Base-by-base conservation (phyloP, 2,113 vertebrate genomes). In the Ellobius talpinus region DNA sequence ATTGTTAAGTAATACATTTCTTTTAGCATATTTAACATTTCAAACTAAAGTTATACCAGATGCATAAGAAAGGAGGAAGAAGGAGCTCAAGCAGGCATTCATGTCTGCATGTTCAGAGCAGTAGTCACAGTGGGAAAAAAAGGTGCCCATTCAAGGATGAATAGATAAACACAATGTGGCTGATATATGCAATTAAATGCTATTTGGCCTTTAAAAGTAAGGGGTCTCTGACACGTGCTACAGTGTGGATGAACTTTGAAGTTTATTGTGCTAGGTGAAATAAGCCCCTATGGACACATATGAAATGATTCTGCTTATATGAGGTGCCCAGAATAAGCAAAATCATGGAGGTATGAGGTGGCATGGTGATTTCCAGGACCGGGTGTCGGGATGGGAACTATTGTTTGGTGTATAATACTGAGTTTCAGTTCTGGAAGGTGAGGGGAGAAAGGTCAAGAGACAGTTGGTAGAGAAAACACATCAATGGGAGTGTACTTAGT, bases 21-120 rank as follows among this genome's bases (percentile, higher is more conserved):
- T 63, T 93, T 92, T n/a, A 82, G 58, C 39, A 33, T 95, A 70
- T 95, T 96, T 89, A 61, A 42, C 61, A 82, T 93, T 96, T 90
- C 63, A 70, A 89, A 93, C 68, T 65, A 84, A 89, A 26, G n/a
- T 78, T 97, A 90, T 95, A 89, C 17, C 90, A 81, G 89, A 88
- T 36, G 79, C 61, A n/a, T 21, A 87, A 72, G 63, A 78, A 90
- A 93, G 29, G 24, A 93, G 79, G 47, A 73, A 89, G 58, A 82
- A 89, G 42, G 45, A 10, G 21, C 47, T 79, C 47, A 16, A 90
- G 58, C 16, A 42, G 70, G 13, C 70, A 77, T 82, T 33, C 87
- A 55, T 68, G 73, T 3, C 55, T 63, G 31, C 52, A 66, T 33
- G 58, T 93, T 92, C 52, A n/a, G 61, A 90, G 79, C 63, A 74